These are phyloP conservation scores for Parasteatoda lunata DNA, from an alignment of 2,888 invertebrate genomes.

Conservation along the genomic window DNA sequence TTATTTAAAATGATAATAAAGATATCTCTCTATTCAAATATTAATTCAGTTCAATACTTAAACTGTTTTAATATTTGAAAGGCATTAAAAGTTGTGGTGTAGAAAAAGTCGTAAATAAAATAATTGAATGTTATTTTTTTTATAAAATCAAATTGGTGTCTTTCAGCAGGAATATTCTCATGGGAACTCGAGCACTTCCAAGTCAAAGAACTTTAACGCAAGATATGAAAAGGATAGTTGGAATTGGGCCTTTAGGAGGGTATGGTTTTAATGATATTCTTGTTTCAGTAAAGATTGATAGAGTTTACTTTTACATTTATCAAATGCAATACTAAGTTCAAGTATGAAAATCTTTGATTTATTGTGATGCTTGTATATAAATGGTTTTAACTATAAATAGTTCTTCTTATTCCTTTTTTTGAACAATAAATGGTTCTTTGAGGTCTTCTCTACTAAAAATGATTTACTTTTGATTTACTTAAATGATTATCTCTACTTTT, in stretches of 20 bases:
- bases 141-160: background rate
- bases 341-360: no score
- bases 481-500: no score
- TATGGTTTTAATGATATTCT: constrained; percentile 11
- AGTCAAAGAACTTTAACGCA: constrained; percentile 58
- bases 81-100: background rate
- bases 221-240: constrained; percentile 68
- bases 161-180: constrained; percentile 57
- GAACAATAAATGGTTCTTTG: no score
- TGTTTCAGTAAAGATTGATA: background rate
- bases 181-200: constrained; percentile 57
- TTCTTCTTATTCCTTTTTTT: no score
- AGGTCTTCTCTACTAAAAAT: no score
- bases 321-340: no score
- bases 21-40: no score
- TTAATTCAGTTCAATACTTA: no score
- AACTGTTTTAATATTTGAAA: background rate
- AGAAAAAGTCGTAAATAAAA: background rate
- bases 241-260: constrained; percentile 65
- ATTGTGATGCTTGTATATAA: no score
- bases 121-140: constrained; percentile 5
- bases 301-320: background rate
- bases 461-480: no score
- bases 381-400: no score
- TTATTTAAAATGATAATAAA: no score